Base-by-base conservation (phyloP, 2,113 vertebrate species). In the Capra hircus region DNA sequence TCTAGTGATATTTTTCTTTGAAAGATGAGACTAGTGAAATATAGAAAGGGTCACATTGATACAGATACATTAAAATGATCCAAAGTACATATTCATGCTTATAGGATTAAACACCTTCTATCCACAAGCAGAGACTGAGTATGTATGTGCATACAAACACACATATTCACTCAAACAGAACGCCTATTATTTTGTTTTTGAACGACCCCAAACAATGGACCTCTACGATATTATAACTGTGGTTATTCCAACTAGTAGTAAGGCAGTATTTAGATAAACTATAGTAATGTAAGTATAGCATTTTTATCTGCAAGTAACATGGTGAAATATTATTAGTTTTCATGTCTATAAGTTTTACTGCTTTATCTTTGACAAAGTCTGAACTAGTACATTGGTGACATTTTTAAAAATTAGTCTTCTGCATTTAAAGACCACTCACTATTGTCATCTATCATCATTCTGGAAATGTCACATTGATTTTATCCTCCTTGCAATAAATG, bases 381-480 rank as follows among this genome's bases (percentile, higher is more conserved):
- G 98, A 98, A 98, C 98, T 98, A 98, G 98, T 98, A 98, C 96
- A 97, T 94, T 97, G 95, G 97, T 99, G 99, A 98, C 98, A 99
- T 99, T 99, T 99, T 98, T 64, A 98, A 99, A 99, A 99, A 99
- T 98, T 99, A 98, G 97, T 95, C 97, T 98, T 97, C 97, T 52
- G 10, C 23, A 3, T 99, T 99, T 99, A 99, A 99, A 99, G 98
- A 98, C 94, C 97, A 98, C 97, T 99, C 96, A 96, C 97, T 98
- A 97, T 98, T 98, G 98, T 99, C 98, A 99, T 98, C 98, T 98
- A 98, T 99, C 98, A 98, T 98, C 98, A 96, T 98, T 98, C 98
- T 98, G 98, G 96, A 99, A 99, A 99, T 99, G 99, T 99, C 98
- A 99, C 98, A 99, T 99, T 99, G 99, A 99, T 99, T 99, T 99